phyloP scores from a whole-genome alignment of 1,140 invertebrate species.

The Ptiloglossa arizonensis region DNA sequence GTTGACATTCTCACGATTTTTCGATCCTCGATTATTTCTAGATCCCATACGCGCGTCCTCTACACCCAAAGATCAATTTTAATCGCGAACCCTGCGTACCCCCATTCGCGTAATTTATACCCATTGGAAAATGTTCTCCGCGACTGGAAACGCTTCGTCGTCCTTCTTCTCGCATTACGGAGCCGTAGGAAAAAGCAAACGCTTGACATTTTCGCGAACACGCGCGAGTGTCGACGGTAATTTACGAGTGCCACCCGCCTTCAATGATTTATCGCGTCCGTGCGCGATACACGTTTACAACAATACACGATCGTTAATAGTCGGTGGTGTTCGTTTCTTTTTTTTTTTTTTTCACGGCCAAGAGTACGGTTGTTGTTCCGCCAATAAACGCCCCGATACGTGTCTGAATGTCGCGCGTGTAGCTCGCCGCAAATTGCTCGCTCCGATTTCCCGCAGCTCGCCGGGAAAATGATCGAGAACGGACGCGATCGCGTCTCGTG shows the following conservation, averaged over 20 bases:
- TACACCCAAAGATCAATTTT: not conserved
- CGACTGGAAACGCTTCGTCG: not conserved
- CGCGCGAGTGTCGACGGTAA: conserved; percentile 15
- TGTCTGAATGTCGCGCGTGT: conserved; percentile 11
- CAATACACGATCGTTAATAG: conserved; percentile 31
- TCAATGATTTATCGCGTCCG: conserved; percentile 24
- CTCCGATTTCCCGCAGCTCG: not conserved
- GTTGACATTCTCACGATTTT: conserved; percentile 24
- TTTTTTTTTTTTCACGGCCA: not conserved
- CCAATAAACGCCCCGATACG: conserved; percentile 9
- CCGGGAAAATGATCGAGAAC: not conserved
- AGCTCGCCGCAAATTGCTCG: conserved; percentile 6
- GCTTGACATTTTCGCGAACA: conserved; percentile 20
- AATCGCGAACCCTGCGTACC: not conserved
- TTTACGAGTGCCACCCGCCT: conserved; percentile 29
- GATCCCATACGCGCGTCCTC: too few relatives aligned
- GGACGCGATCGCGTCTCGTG: conserved; percentile 1
- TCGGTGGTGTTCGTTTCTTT: too few relatives aligned
- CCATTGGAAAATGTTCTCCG: not conserved
- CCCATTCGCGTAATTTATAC: not conserved
- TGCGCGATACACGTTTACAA: conserved; percentile 10
- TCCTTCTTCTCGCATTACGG: not conserved
- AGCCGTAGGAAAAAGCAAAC: not conserved
- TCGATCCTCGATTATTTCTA: too few relatives aligned
- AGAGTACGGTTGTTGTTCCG: conserved; percentile 19